Evolutionary conservation across 2,113 vertebrate species (phyloP).

Genomic region (Labeo catla): DNA sequence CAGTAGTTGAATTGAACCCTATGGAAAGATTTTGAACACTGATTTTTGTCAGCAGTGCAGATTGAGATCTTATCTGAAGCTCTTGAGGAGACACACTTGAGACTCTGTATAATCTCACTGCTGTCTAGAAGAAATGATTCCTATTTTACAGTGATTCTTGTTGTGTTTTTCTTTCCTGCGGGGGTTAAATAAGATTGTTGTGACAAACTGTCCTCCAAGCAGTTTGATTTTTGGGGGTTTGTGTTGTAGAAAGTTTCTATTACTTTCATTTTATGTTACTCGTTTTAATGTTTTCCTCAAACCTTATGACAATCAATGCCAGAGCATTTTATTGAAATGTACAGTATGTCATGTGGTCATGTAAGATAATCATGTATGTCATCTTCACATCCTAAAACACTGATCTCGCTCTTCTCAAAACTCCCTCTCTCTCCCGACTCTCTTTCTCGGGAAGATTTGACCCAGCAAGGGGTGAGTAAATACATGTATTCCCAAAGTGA

Average conservation of each 20-base stretch:
- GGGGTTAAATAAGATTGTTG: not conserved
- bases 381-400: not conserved
- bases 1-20: not conserved
- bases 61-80: not conserved
- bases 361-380: no score
- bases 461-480: constrained; percentile 35
- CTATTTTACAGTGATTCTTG: not conserved
- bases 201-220: not conserved
- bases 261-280: not conserved
- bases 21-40: not conserved
- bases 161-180: not conserved
- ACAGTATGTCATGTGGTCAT: not conserved
- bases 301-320: not conserved
- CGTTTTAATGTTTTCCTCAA: not conserved
- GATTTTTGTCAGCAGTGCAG: not conserved
- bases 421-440: not conserved
- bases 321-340: no score
- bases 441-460: not conserved
- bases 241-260: not conserved
- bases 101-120: not conserved
- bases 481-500: constrained; percentile 45
- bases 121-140: not conserved
- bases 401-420: not conserved
- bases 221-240: not conserved
- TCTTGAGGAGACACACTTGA: not conserved